phyloP scores from a whole-genome alignment of 37 sponge, comb jelly and placozoan species.

The Halisarca cf. caerulea region DNA sequence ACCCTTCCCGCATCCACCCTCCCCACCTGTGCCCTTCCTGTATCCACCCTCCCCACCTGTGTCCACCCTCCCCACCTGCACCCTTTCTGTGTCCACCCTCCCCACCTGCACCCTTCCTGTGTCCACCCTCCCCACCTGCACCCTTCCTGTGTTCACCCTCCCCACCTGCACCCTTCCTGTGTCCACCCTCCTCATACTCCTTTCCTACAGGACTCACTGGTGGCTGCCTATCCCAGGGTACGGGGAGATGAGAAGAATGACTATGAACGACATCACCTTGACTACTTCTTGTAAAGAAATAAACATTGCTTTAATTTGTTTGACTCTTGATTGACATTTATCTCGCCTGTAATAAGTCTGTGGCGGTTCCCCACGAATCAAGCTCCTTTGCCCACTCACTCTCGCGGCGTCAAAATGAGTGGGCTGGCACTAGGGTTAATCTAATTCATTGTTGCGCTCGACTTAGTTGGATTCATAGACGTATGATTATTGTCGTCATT shows the following conservation, averaged over 20 bases:
- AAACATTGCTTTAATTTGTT: no score
- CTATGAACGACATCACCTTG: conserved; percentile 78
- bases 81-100: no score
- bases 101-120: no score
- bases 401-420: conserved; percentile 10
- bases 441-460: conserved; percentile 9
- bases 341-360: no score
- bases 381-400: no score
- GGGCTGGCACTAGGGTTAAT: conserved; percentile 11
- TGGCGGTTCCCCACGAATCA: no score
- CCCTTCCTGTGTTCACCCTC: no score
- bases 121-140: no score
- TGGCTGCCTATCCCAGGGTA: conserved; percentile 75
- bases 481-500: conserved; percentile 17
- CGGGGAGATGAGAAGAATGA: conserved; percentile 72
- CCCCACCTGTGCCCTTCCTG: background rate
- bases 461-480: conserved; percentile 8
- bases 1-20: background rate
- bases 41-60: background rate
- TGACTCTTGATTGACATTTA: background rate
- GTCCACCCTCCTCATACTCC: background rate
- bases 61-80: no score
- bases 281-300: conserved; percentile 72
- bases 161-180: no score
- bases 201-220: conserved; percentile 81